phyloP scores from a whole-genome alignment of 2,113 vertebrate genomes.

The Apteryx mantelli region DNA sequence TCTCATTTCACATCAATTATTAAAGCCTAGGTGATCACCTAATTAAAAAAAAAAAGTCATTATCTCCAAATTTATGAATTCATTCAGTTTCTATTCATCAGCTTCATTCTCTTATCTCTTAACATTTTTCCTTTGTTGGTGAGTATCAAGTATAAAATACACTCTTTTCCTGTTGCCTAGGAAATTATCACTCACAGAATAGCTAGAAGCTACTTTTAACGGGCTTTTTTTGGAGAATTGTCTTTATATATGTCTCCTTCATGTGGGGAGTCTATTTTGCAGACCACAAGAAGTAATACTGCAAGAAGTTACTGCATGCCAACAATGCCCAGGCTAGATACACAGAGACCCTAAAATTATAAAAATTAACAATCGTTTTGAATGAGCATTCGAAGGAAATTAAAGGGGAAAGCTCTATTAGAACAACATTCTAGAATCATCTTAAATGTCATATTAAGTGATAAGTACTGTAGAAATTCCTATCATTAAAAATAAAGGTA shows the following conservation, averaged over 20 bases:
- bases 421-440: not conserved
- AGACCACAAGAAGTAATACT: not conserved
- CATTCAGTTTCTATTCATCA: slow-evolving; percentile 32
- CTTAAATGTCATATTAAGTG: not conserved
- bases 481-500: not conserved
- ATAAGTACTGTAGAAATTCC: not conserved
- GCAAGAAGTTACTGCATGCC: not conserved
- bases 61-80: slow-evolving; percentile 46
- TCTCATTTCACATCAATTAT: slow-evolving; percentile 36
- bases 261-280: not conserved
- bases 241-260: slow-evolving; percentile 3
- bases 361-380: not conserved
- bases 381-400: not conserved
- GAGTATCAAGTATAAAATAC: slow-evolving; percentile 43
- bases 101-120: slow-evolving; percentile 9
- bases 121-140: slow-evolving; percentile 45
- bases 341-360: not conserved
- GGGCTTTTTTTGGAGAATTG: not conserved
- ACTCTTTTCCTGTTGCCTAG: slow-evolving; percentile 57
- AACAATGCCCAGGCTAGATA: not conserved
- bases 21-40: slow-evolving; percentile 6
- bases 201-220: slow-evolving; percentile 43
- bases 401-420: not conserved
- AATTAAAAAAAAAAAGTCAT: slow-evolving; percentile 40
- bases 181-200: slow-evolving; percentile 62